These are phyloP conservation scores for Palythoa caribaeorum DNA, from an alignment of 92 coral and sea anemone genomes.

Conservation along the genomic window DNA sequence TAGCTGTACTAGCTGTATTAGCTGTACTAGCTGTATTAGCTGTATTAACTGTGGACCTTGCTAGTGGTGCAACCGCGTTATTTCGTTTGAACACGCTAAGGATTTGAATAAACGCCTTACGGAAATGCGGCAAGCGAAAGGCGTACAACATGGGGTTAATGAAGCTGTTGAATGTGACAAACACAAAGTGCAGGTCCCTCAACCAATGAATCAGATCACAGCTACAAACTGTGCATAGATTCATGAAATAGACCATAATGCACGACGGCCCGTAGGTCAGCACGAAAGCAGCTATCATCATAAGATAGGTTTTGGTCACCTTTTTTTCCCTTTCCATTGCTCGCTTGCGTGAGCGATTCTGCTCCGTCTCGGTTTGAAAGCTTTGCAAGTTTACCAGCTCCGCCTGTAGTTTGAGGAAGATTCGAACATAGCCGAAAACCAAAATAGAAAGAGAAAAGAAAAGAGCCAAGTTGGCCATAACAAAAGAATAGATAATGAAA, in stretches of 20 bases:
- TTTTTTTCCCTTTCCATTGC: slow-evolving; percentile 60
- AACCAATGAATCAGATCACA: slow-evolving; percentile 67
- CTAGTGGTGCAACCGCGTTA: not conserved
- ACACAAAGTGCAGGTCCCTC: slow-evolving; percentile 57
- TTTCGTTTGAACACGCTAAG: not conserved
- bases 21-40: not conserved
- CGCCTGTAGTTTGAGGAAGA: slow-evolving; percentile 36
- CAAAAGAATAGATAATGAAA: slow-evolving; percentile 83
- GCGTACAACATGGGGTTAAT: slow-evolving; percentile 63
- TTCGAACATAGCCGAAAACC: slow-evolving; percentile 65
- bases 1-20: not conserved
- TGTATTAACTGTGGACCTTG: not conserved
- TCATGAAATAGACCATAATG: slow-evolving; percentile 63
- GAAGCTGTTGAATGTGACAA: slow-evolving; percentile 49
- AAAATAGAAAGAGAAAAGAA: slow-evolving; percentile 58
- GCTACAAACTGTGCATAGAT: slow-evolving; percentile 60
- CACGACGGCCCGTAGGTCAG: slow-evolving; percentile 60
- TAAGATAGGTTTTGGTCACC: slow-evolving; percentile 57
- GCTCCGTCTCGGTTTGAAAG: slow-evolving; percentile 33
- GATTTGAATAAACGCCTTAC: slow-evolving; percentile 52
- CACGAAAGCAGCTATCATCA: slow-evolving; percentile 63
- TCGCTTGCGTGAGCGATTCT: slow-evolving; percentile 54
- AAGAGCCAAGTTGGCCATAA: slow-evolving; percentile 70
- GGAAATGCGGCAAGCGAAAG: slow-evolving; percentile 60
- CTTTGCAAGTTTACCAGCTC: slow-evolving; percentile 49